Conservation (phyloP, 2,797 vertebrate genomes). For the Periparus ater region DNA sequence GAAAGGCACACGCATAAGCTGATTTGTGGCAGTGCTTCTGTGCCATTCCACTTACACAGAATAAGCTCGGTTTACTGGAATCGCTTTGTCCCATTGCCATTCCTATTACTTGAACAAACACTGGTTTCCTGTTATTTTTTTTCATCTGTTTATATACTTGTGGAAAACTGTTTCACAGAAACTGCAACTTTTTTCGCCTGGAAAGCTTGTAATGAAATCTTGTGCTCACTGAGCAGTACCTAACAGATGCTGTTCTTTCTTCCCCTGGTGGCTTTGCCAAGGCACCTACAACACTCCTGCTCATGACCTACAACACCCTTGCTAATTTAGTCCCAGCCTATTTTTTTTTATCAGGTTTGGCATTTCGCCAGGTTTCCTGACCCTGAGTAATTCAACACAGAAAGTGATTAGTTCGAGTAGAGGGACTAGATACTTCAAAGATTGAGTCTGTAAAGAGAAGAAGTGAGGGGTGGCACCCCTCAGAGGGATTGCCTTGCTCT, state of each 20-base stretch:
- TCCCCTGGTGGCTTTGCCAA: slow-evolving; percentile 33
- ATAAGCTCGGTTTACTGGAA: not conserved
- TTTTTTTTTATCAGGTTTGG: slow-evolving; percentile 45
- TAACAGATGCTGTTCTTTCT: slow-evolving; percentile 45
- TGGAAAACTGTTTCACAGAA: not conserved
- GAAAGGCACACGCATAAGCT: slow-evolving; percentile 10
- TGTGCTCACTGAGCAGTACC: slow-evolving; percentile 31
- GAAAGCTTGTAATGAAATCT: slow-evolving; percentile 41
- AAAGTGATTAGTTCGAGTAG: slow-evolving; percentile 59
- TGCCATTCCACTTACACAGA: slow-evolving; percentile 10
- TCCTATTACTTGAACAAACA: slow-evolving; percentile 11
- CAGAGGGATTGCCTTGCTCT: not conserved
- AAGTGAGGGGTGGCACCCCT: not conserved
- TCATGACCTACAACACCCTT: slow-evolving; percentile 54
- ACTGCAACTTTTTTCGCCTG: not conserved
- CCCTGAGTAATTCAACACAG: slow-evolving; percentile 45
- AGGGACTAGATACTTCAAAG: slow-evolving; percentile 55
- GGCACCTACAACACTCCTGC: slow-evolving; percentile 43
- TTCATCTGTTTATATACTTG: not conserved
- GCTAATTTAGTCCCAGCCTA: slow-evolving; percentile 45
- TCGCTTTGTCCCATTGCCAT: not conserved
- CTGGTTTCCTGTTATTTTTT: not conserved
- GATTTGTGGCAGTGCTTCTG: not conserved
- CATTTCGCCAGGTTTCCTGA: slow-evolving; percentile 40
- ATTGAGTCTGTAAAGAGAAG: slow-evolving; percentile 21